Evolutionary conservation across 1,140 invertebrate species (phyloP), one percentile per base, ranked within the genome.

Genomic region (Ceratina calcarata): DNA sequence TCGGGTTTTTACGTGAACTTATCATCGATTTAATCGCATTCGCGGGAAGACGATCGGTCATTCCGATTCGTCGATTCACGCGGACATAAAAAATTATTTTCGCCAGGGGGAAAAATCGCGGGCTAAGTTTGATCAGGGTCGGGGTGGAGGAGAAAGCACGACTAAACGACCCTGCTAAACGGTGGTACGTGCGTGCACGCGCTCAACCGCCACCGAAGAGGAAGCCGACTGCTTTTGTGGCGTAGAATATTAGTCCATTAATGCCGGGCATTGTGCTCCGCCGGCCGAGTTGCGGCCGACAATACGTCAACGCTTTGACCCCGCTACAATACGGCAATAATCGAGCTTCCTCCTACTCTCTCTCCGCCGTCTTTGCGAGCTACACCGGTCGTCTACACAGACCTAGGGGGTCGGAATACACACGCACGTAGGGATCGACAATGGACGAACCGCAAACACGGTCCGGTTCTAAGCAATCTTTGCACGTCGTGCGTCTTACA

Each of bases 261-360:
- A 86, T 86, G 84, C 82, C 73, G 85, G 78, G 72, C 78, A 87
- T 87, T 87, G 82, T 87, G 81, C 27, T 60, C 75, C 58, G 77
- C 78, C 57, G 81, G 61, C 67, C 81, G 58, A 77, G 77, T 77
- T 78, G 67, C 76, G 85, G 80, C 87, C 87, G 82, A 86, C 87
- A 89, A 89, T 90, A 90, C 86, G 83, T 90, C 89, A 90, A 88
- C 83, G 87, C 85, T 90, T 89, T 86, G 83, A 87, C 82, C 88
- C 74, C 73, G 83, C 84, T 83, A 86, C 88, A 90, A 87, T 89
- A 86, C 82, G 83, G 82, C 84, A 88, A 86, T 87, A 84, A 81
- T 87, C 86, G 80, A 69, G 80, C 80, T 82, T 80, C 73, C 81
- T 84, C 84, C 81, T 79, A 72, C 85, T 80, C 85, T 82, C 66